Percentiles rank a stretch among this genome's conserved stretches.
These are phyloP conservation scores for Pimpla rufipes DNA, from an alignment of 2,888 invertebrate genomes.

Conservation along the genomic window DNA sequence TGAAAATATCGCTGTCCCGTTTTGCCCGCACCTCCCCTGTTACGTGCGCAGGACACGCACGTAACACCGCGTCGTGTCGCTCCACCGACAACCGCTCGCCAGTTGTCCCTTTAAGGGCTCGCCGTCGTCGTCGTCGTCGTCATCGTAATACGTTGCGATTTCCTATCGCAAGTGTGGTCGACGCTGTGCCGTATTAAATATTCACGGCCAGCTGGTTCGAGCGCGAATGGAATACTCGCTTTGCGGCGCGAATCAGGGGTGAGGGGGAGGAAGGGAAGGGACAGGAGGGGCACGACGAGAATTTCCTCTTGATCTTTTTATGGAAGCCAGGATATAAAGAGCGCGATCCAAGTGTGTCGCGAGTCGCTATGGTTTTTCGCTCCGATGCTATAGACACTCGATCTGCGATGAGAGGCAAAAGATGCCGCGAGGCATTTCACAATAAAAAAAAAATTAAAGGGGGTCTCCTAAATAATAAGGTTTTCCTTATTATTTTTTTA, in stretches of 20 bases:
- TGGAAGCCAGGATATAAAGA: slow-evolving; percentile 1
- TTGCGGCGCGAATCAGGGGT: slow-evolving; percentile 1
- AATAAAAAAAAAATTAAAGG: too few relatives aligned
- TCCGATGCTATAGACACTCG: too few relatives aligned
- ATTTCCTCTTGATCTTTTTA: slow-evolving; percentile 12
- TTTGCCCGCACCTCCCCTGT: too few relatives aligned
- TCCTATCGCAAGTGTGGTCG: slow-evolving; percentile 33
- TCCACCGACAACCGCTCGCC: slow-evolving; percentile 6
- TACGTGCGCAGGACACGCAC: slow-evolving; percentile 1
- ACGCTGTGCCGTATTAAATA: slow-evolving; percentile 48
- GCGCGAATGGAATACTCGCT: slow-evolving; percentile 17
- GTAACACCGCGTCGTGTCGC: background rate
- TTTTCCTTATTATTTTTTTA: too few relatives aligned
- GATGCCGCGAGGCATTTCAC: too few relatives aligned
- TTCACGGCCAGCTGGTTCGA: slow-evolving; percentile 58
- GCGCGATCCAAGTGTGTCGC: background rate
- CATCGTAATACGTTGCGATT: slow-evolving; percentile 21
- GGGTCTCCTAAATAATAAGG: too few relatives aligned
- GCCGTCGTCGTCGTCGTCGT: slow-evolving; percentile 31
- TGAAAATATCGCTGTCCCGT: too few relatives aligned
- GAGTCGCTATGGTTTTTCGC: background rate
- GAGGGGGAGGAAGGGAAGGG: background rate
- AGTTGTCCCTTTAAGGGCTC: slow-evolving; percentile 59
- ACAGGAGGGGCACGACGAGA: slow-evolving; percentile 9
- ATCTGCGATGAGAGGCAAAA: too few relatives aligned